Percentiles rank a stretch among this genome's conserved stretches.
Evolutionary conservation across 30 jellyfish, hydroid and myxozoan genomes (phyloP).

Genomic region (Hydractinia echinata): DNA sequence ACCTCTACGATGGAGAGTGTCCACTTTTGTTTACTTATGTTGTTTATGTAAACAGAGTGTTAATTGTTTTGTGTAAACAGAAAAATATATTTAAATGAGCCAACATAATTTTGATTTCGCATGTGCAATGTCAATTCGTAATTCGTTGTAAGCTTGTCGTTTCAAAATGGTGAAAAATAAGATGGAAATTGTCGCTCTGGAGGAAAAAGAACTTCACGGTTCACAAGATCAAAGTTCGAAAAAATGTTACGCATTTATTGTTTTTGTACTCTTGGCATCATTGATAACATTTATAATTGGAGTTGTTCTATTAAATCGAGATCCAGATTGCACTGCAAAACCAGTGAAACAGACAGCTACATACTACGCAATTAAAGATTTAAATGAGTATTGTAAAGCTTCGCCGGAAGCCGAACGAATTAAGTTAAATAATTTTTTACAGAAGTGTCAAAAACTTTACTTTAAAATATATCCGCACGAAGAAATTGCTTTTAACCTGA

Average conservation of each 20-base stretch:
- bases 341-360: background rate
- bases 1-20: no score
- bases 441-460: constrained; percentile 14
- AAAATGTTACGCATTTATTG: background rate
- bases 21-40: no score
- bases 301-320: background rate
- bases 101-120: no score
- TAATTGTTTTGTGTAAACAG: no score
- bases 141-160: no score
- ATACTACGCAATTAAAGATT: background rate
- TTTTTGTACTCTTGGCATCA: background rate
- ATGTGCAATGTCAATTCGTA: no score
- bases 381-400: constrained; percentile 17
- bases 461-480: constrained; percentile 21
- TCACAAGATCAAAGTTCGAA: background rate
- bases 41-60: no score
- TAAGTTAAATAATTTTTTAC: background rate
- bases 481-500: background rate
- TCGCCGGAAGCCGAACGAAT: constrained; percentile 21
- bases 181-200: no score
- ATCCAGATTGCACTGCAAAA: background rate
- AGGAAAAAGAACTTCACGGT: no score
- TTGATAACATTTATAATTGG: background rate
- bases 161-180: no score
- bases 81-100: no score